Evolutionary conservation across 2,888 invertebrate species (phyloP), one percentile per base, ranked within the genome.

Genomic region (Adineta ricciae): DNA sequence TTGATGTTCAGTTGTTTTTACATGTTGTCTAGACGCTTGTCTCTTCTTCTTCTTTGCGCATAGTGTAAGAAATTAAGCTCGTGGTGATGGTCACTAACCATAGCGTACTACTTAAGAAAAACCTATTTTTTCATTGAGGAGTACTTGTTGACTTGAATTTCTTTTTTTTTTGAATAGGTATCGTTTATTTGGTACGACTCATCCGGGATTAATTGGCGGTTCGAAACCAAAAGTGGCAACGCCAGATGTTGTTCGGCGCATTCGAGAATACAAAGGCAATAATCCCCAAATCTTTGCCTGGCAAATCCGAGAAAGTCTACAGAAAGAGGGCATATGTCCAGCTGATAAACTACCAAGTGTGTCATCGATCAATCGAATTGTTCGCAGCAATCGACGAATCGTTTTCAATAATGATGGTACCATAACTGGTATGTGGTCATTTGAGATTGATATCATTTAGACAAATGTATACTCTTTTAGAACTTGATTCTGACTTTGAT

Each of bases 281-380:
- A 86, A 86, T 84, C 86, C 86, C 36, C 86, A 86, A 84, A 86
- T 86, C 82, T 86, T 86, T 78, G 86, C 86, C 14, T 86, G 86
- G 86, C 84, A 86, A 83, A 86, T 86, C 36, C 72, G 85, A 41
- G 83, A 85, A 41, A 83, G 86, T 84, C 83, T 86, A 27, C 84
- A 84, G 41, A 50, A 84, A n/a, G 86, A 86, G 27, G 86, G 86
- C 21, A 83, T 86, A 8, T 86, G 86, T 52, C 72, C 82, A 19
- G 83, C 84, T 14, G 86, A 86, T 56, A 86, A 86, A 50, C 19
- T 86, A 41, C 86, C 86, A 54, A 86, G 86, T 56, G 84, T 86
- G 2, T 84, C 84, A 27, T 86, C 86, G n/a, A 86, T 86, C 11
- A 86, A 86, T 56, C 86, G 86, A 49, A 86, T 86, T 56, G 86